Percentiles rank a stretch among this genome's conserved stretches.
Evolutionary conservation across 2,888 invertebrate genomes (phyloP).

Genomic region (Tiphia femorata): DNA sequence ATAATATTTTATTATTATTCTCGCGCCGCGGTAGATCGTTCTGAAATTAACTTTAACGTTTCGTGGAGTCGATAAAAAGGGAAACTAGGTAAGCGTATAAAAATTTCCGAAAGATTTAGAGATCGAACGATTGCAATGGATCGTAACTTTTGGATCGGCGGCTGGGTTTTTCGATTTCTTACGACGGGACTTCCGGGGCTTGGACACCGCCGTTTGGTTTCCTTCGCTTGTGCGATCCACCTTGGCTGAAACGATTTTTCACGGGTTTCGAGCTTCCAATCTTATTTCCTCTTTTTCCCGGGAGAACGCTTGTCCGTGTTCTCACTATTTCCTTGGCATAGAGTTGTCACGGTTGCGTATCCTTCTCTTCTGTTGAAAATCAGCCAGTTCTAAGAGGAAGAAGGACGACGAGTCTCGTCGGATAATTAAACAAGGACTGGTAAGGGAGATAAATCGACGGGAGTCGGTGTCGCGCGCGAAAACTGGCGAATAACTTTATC

Average conservation of each 20-base stretch:
- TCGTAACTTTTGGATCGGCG: constrained; percentile 49
- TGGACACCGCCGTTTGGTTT: constrained; percentile 48
- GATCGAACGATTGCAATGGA: too few relatives aligned
- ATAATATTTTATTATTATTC: too few relatives aligned
- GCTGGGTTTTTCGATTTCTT: constrained; percentile 52
- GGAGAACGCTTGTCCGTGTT: neutral
- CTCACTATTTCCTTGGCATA: neutral
- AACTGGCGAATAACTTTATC: too few relatives aligned
- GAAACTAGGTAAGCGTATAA: too few relatives aligned
- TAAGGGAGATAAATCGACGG: too few relatives aligned
- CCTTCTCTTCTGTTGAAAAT: neutral
- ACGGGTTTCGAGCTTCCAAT: neutral
- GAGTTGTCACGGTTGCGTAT: neutral
- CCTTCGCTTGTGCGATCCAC: constrained; percentile 48
- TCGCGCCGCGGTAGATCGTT: too few relatives aligned
- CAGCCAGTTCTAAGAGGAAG: too few relatives aligned
- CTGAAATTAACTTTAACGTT: too few relatives aligned
- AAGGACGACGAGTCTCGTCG: too few relatives aligned
- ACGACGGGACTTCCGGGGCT: constrained; percentile 57
- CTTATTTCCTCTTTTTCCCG: neutral
- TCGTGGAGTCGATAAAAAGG: too few relatives aligned
- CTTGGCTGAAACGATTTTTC: constrained; percentile 36
- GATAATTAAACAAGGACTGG: too few relatives aligned
- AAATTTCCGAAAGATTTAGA: neutral
- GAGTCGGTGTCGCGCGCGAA: too few relatives aligned